These are phyloP conservation scores for Trissolcus basalis DNA, from an alignment of 1,140 invertebrate genomes.

Conservation along the genomic window DNA sequence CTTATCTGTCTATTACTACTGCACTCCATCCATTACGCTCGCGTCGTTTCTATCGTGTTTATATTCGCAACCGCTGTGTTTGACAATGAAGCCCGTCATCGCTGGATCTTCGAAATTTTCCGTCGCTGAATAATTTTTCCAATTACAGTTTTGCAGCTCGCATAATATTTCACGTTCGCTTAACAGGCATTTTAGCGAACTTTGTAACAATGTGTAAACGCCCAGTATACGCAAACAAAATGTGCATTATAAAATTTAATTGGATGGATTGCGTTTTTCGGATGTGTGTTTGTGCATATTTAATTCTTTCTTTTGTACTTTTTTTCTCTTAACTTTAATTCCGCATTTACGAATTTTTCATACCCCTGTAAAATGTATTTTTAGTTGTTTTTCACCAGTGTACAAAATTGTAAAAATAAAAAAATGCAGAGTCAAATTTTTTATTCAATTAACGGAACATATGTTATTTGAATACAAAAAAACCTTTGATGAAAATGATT, in stretches of 20 bases:
- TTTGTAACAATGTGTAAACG: conserved; percentile 1
- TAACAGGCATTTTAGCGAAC: conserved; percentile 4
- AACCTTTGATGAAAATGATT: too few relatives aligned
- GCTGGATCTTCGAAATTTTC: conserved; percentile 26
- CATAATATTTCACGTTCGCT: too few relatives aligned
- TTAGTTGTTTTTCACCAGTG: too few relatives aligned
- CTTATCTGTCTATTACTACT: conserved; percentile 53
- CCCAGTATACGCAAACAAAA: too few relatives aligned
- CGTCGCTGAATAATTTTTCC: conserved; percentile 21
- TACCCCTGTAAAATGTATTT: too few relatives aligned
- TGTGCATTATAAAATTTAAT: too few relatives aligned
- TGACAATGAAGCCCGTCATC: conserved; percentile 36
- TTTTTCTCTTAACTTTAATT: neutral
- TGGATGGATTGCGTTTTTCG: neutral
- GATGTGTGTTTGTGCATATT: too few relatives aligned
- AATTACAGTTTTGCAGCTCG: conserved; percentile 5
- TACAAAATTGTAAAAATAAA: too few relatives aligned
- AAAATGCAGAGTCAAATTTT: too few relatives aligned
- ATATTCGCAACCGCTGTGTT: conserved; percentile 28
- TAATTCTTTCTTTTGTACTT: neutral
- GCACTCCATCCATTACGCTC: conserved; percentile 36
- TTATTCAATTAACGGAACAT: too few relatives aligned
- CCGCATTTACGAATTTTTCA: too few relatives aligned
- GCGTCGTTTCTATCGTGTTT: conserved; percentile 40
- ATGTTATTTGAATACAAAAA: too few relatives aligned